Evolutionary conservation across 2,113 vertebrate genomes (phyloP).

Genomic region (Carettochelys insculpta): DNA sequence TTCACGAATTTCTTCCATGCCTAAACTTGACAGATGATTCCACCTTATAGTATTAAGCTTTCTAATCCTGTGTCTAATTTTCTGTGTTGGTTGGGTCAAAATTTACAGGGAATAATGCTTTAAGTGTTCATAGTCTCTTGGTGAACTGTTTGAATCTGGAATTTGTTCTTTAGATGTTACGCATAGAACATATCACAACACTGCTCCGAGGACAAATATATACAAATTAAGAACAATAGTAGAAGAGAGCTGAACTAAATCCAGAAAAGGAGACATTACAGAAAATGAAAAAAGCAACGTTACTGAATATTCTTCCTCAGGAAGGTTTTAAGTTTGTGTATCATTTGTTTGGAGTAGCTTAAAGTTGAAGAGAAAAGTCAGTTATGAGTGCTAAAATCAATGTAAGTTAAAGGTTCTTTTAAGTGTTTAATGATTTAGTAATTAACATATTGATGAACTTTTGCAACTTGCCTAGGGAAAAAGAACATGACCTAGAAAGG

Average conservation of each 20-base stretch:
- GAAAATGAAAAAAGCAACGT: conserved; percentile 29
- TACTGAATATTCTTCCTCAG: conserved; percentile 16
- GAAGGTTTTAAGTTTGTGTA: conserved; percentile 83
- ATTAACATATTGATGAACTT: conserved; percentile 99
- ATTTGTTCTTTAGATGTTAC: conserved; percentile 22
- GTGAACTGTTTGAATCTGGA: conserved; percentile 23
- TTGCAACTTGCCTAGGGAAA: conserved; percentile 97
- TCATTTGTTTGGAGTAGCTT: conserved; percentile 98
- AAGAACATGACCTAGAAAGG: conserved; percentile 99
- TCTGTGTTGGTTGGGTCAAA: conserved; percentile 40
- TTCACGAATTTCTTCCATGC: conserved; percentile 27
- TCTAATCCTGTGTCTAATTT: conserved; percentile 47
- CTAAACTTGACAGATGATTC: conserved; percentile 55
- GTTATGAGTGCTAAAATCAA: conserved; percentile 89
- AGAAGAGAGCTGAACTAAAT: background rate
- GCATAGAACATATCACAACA: conserved; percentile 25
- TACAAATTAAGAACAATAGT: background rate
- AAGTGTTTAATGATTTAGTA: conserved; percentile 99
- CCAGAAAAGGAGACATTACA: background rate
- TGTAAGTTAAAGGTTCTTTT: conserved; percentile 95
- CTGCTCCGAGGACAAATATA: background rate
- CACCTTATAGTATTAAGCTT: conserved; percentile 54
- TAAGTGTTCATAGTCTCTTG: background rate
- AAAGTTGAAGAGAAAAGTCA: conserved; percentile 90
- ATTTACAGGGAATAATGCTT: background rate